A percentile compares a stretch with the other conserved stretches of the same genome.
Conservation (phyloP, 1,140 invertebrate genomes). For the Trachymyrmex septentrionalis region DNA sequence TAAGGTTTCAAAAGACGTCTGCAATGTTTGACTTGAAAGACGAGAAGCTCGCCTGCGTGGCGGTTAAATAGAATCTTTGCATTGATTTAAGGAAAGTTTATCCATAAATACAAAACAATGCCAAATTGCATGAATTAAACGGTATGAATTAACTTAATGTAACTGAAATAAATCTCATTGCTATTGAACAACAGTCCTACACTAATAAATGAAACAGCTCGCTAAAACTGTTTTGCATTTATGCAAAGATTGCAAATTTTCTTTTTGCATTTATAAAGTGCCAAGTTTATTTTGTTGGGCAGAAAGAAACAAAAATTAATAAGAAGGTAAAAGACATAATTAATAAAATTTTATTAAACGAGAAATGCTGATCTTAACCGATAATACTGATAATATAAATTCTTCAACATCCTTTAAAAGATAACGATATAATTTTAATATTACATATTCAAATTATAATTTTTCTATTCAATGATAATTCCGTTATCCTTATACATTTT, state of each 20-base stretch:
- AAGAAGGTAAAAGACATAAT: background rate
- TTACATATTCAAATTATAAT: background rate
- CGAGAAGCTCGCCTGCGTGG: background rate
- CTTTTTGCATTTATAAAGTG: background rate
- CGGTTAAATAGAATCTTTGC: background rate
- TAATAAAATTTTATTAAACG: background rate
- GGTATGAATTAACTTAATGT: slow-evolving; percentile 1
- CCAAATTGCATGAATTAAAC: slow-evolving; percentile 6
- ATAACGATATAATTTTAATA: background rate
- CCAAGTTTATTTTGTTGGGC: background rate
- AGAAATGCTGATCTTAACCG: background rate
- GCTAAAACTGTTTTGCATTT: slow-evolving; percentile 19
- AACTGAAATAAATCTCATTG: slow-evolving; percentile 16
- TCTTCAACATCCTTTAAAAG: background rate
- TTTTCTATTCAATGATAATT: background rate
- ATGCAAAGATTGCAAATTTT: background rate
- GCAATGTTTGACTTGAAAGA: too few relatives aligned
- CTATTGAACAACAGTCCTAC: slow-evolving; percentile 8
- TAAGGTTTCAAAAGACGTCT: background rate
- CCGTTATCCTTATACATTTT: background rate
- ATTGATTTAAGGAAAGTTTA: slow-evolving; percentile 16
- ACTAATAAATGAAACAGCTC: background rate
- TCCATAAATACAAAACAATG: slow-evolving; percentile 21
- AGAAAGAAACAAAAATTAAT: background rate
- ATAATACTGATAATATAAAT: background rate